Base-by-base conservation (phyloP, 2,797 vertebrate genomes). In the Anguilla megastoma region DNA sequence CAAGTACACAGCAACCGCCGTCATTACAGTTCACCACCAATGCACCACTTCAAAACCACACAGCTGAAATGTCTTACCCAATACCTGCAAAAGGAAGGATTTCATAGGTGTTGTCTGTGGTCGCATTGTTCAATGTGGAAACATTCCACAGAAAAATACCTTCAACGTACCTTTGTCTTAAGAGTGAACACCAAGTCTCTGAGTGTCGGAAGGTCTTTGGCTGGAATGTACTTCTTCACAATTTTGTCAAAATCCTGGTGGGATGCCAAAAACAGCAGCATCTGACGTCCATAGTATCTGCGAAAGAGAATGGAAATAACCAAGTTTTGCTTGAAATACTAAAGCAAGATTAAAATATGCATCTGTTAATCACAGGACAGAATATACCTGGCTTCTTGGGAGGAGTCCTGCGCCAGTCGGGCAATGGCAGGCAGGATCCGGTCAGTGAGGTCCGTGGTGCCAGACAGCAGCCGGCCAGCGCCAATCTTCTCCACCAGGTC, bases 241-340 rank as follows among this genome's bases (percentile, higher is more conserved):
- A 95, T 94, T 94, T 96, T 98, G 86, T 99, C 98, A 90, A 99
- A 98, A 88, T 98, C 97, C 0, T 95, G 95, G 63, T 99, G 97
- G 52, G 94, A 94, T 83, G 98, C 98, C 94, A 99, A 91, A 60
- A 91, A 94, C 89, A 97, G 96, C 89, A 99, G 95, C 97, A 99
- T 99, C 90, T 95, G 97, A 24, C 98, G 94, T 0, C 98, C 98
- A 8, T 97, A 98, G 93, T 96, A 98, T 94, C 98, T 99, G 93
- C 85, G 86, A 90, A 18, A 52, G 88, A 89, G 24, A n/a, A 58
- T 85, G 84, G 27, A 9, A 82, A 58, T 63, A 16, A 14, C 56
- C 7, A 30, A 86, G 30, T 30, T 33, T 45, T 24, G 30, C 48
- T 1, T 45, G 24, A 1, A 87, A 6, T 41, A 45, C 33, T 54